Evolutionary conservation across 1,140 invertebrate genomes (phyloP).

Genomic region (Sipha flava): DNA sequence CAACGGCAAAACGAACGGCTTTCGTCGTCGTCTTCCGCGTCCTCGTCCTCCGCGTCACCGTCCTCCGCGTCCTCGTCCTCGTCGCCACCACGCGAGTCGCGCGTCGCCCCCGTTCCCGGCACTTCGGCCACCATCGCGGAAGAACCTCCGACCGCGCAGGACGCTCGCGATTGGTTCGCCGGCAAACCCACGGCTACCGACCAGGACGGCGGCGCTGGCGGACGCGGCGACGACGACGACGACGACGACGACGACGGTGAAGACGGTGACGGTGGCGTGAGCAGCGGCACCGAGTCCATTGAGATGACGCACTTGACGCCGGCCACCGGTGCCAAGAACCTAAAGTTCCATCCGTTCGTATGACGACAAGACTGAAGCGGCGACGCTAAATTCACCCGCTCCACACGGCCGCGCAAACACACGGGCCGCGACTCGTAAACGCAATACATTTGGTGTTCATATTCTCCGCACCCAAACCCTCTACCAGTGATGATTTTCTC

Average conservation of each 20-base stretch:
- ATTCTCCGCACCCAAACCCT: too few species aligned
- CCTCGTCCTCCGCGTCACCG: not conserved
- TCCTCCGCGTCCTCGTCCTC: not conserved
- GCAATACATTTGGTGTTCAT: too few species aligned
- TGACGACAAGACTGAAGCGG: conserved; percentile 3
- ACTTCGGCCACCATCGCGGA: too few species aligned
- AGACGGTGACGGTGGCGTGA: not conserved
- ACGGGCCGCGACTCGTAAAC: too few species aligned
- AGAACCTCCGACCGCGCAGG: not conserved
- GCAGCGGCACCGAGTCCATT: not conserved
- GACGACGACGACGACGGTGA: not conserved
- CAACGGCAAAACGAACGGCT: not conserved
- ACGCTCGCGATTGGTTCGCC: not conserved
- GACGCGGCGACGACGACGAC: not conserved
- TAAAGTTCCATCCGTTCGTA: conserved; percentile 5
- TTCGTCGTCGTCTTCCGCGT: not conserved
- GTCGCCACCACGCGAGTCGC: not conserved
- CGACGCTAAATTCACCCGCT: too few species aligned
- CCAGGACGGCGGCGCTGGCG: too few species aligned
- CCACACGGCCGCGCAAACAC: too few species aligned
- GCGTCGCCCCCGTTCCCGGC: not conserved
- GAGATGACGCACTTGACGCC: not conserved
- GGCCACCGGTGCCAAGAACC: not conserved
- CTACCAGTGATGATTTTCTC: too few species aligned
- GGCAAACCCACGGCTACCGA: too few species aligned